A percentile compares a stretch with the other conserved stretches of the same genome.
phyloP scores from a whole-genome alignment of 2,113 vertebrate species.

The mouse (Mus musculus) region DNA sequence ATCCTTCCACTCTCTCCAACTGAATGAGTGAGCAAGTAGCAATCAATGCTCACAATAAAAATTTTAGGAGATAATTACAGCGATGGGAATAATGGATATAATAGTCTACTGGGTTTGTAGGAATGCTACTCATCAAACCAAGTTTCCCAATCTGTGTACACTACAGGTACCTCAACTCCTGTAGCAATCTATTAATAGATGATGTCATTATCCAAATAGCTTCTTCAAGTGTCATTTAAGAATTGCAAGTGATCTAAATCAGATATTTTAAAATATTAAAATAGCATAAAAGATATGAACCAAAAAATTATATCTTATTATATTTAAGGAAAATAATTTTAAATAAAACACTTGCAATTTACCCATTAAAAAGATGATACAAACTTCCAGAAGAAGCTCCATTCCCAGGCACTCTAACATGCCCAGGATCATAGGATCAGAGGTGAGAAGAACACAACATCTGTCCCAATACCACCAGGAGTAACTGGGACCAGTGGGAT shows the following conservation, averaged over 20 bases:
- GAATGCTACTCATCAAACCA: conserved; percentile 73
- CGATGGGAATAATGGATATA: conserved; percentile 69
- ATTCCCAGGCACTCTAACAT: too few relatives aligned
- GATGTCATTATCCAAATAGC: conserved; percentile 72
- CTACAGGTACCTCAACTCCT: conserved; percentile 63
- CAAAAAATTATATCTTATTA: conserved; percentile 69
- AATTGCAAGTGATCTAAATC: conserved; percentile 62
- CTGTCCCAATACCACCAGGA: too few relatives aligned
- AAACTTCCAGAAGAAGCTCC: too few relatives aligned
- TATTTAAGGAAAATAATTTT: conserved; percentile 71
- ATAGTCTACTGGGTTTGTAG: conserved; percentile 77
- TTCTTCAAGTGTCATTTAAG: conserved; percentile 71
- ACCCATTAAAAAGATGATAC: conserved; percentile 20
- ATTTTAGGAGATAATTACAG: conserved; percentile 80
- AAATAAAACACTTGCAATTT: conserved; percentile 67
- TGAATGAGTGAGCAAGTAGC: conserved; percentile 76
- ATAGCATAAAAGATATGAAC: conserved; percentile 65
- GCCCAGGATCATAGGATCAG: too few relatives aligned
- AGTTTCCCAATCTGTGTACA: conserved; percentile 74
- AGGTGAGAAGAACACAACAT: too few relatives aligned
- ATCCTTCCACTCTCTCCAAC: conserved; percentile 50
- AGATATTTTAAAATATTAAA: conserved; percentile 72
- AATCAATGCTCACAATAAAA: conserved; percentile 81
- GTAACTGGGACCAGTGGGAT: too few relatives aligned
- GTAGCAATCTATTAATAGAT: conserved; percentile 74